Percentiles rank a stretch among this genome's conserved stretches.
phyloP scores from a whole-genome alignment of 2,888 invertebrate genomes.

The Venustoraphidia nigricollis region DNA sequence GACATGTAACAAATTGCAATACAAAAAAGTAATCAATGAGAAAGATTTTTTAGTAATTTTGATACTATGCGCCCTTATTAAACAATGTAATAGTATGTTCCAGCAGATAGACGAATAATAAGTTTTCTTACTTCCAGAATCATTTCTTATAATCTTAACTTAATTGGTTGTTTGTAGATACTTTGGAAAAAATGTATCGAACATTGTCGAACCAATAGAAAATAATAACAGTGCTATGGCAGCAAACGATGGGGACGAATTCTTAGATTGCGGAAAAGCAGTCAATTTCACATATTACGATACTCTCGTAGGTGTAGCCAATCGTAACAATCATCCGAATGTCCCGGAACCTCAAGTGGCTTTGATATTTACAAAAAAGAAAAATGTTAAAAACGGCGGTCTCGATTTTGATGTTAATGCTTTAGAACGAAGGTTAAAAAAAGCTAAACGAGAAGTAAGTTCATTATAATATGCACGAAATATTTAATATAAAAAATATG shows the following conservation, averaged over 20 bases:
- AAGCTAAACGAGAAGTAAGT: slow-evolving; percentile 54
- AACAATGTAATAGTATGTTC: too few relatives aligned
- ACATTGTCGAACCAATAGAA: background rate
- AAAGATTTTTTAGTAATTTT: too few relatives aligned
- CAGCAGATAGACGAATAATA: too few relatives aligned
- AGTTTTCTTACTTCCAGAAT: background rate
- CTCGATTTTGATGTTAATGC: slow-evolving; percentile 57
- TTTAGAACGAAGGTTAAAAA: slow-evolving; percentile 56
- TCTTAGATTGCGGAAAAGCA: slow-evolving; percentile 68
- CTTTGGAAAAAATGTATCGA: background rate
- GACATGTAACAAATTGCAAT: too few relatives aligned
- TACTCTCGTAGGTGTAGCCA: slow-evolving; percentile 71
- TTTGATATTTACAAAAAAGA: slow-evolving; percentile 58
- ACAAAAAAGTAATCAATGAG: too few relatives aligned
- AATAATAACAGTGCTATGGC: slow-evolving; percentile 1
- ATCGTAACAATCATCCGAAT: slow-evolving; percentile 65
- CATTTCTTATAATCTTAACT: background rate
- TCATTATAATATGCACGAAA: background rate
- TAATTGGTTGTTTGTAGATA: background rate
- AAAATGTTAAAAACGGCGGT: slow-evolving; percentile 36
- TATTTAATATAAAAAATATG: background rate
- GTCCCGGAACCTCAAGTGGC: slow-evolving; percentile 75
- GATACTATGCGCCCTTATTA: too few relatives aligned
- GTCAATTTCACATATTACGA: slow-evolving; percentile 83
- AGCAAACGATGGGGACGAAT: slow-evolving; percentile 36